Evolutionary conservation across 2,888 invertebrate species (phyloP).

Genomic region (Agrochola litura): DNA sequence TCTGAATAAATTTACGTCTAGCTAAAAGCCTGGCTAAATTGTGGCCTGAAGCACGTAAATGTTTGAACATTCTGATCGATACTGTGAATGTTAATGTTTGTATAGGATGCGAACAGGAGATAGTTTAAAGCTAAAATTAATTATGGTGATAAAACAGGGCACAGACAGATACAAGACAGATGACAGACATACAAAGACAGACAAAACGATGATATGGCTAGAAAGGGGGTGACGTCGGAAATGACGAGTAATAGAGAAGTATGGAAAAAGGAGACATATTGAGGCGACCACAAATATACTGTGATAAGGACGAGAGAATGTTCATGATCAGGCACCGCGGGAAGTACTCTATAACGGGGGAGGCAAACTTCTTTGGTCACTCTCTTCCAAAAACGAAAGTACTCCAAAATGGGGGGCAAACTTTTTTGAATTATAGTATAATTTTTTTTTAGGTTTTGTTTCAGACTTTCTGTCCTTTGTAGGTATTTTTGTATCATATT

Average conservation of each 20-base stretch:
- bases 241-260: neutral
- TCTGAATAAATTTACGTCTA: conserved; percentile 56
- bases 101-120: neutral
- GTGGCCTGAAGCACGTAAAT: conserved; percentile 39
- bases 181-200: neutral
- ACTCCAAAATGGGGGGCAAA: too few relatives aligned
- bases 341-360: too few relatives aligned
- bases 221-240: neutral
- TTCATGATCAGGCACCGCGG: too few relatives aligned
- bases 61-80: conserved; percentile 49
- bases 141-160: neutral
- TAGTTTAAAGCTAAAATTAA: neutral
- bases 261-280: neutral
- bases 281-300: neutral
- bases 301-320: too few relatives aligned
- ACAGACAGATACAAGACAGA: neutral
- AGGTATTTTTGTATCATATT: too few relatives aligned
- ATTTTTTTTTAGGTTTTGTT: too few relatives aligned
- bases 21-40: conserved; percentile 62
- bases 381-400: too few relatives aligned
- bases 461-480: too few relatives aligned
- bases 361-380: too few relatives aligned
- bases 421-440: too few relatives aligned
- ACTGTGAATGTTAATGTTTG: conserved; percentile 8
- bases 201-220: too few relatives aligned